Percentiles rank a stretch among this genome's conserved stretches.
Evolutionary conservation across 1,140 invertebrate genomes (phyloP).

Genomic region (Hypothenemus hampei): DNA sequence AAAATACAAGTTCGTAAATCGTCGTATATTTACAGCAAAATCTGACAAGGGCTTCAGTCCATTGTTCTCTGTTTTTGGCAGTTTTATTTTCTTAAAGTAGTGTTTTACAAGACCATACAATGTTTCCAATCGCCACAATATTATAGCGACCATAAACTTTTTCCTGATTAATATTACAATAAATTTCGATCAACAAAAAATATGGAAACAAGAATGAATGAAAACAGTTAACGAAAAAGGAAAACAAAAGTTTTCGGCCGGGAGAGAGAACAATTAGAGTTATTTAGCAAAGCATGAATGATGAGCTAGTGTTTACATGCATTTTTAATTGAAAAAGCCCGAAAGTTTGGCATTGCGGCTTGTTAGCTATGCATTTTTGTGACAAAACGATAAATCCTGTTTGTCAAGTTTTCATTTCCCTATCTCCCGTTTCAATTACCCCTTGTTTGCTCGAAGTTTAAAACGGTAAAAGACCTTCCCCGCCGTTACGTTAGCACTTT

Average conservation of each 20-base stretch:
- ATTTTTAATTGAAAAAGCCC: constrained; percentile 40
- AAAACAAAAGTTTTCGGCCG: constrained; percentile 10
- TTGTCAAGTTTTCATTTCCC: constrained; percentile 35
- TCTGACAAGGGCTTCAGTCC: constrained; percentile 13
- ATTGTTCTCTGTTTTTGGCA: constrained; percentile 21
- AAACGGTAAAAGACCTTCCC: constrained; percentile 13
- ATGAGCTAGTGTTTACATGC: constrained; percentile 37
- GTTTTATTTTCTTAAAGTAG: constrained; percentile 14
- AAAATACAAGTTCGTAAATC: constrained; percentile 25
- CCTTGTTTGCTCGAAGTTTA: constrained; percentile 20
- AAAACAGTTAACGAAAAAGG: constrained; percentile 10
- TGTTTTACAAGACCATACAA: constrained; percentile 17
- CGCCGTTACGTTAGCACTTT: constrained; percentile 1
- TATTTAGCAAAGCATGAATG: constrained; percentile 34
- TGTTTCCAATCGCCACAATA: constrained; percentile 3
- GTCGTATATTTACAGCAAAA: constrained; percentile 18
- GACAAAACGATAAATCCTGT: constrained; percentile 40
- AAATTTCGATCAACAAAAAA: not conserved
- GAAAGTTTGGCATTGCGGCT: constrained; percentile 38
- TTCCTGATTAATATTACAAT: not conserved
- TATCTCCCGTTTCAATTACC: constrained; percentile 35
- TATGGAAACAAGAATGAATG: constrained; percentile 9
- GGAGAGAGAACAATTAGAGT: constrained; percentile 18
- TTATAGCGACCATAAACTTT: not conserved
- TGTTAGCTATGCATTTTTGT: constrained; percentile 44